A percentile compares a stretch with the other conserved stretches of the same genome.
Conservation (phyloP, 2,888 invertebrate species). For the Glaucopsyche alexis region DNA sequence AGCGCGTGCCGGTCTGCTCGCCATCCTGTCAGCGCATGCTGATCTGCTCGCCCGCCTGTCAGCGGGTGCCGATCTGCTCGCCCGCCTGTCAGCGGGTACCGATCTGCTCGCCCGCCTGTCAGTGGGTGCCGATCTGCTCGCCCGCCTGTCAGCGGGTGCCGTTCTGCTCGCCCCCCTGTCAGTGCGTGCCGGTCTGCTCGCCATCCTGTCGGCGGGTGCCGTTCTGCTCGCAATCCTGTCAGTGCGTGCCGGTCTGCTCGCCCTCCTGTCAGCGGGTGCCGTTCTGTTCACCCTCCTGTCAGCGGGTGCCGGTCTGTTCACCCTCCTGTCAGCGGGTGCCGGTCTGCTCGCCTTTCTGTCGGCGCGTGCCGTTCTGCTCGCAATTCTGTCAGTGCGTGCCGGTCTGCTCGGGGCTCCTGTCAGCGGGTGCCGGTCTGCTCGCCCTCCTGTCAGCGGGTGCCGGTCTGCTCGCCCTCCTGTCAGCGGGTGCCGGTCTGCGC, state of each 20-base stretch:
- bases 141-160: neutral
- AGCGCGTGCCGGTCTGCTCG: neutral
- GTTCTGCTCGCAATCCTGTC: neutral
- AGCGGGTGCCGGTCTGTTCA: neutral
- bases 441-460: too few relatives aligned
- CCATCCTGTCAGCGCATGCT: neutral
- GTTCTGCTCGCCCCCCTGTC: neutral
- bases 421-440: too few relatives aligned
- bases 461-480: neutral
- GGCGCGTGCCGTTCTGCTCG: too few relatives aligned
- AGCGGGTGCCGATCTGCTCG: too few relatives aligned
- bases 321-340: neutral
- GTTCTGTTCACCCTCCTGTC: neutral
- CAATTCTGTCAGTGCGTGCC: neutral
- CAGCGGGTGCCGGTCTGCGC: neutral
- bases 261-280: neutral
- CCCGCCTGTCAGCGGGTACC: too few relatives aligned
- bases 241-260: neutral
- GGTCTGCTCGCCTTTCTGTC: neutral
- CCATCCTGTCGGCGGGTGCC: neutral
- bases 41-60: neutral
- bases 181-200: too few relatives aligned
- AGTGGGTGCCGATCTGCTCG: neutral
- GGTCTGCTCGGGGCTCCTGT: too few relatives aligned
- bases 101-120: neutral